Evolutionary conservation across 2,113 vertebrate genomes (phyloP), one percentile per base, ranked within the genome.

Genomic region (Petrocephalus microphthalmus): DNA sequence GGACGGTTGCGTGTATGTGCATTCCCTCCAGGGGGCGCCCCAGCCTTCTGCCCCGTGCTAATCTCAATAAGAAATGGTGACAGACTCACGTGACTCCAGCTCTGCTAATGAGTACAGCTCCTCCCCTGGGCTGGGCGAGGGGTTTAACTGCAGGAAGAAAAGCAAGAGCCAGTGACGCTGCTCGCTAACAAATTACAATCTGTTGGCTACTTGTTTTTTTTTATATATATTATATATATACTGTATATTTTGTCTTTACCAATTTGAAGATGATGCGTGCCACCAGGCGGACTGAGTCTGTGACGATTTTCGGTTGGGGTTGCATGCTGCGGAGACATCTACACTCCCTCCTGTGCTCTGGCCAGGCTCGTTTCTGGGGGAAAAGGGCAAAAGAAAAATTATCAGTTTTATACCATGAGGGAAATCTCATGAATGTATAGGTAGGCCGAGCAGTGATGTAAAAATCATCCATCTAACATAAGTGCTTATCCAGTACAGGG

Each of bases 1-100:
- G 25, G 11, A 3, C 10, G 60, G 60, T 5, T 3, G 10, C 10
- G 3, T 5, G 60, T 13, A 13, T 64, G 60, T 4, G 8, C n/a
- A 4, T 25, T 64, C 8, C 60, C 60, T 64, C 8, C n/a, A n/a
- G 60, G 60, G 60, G 22, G 56, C 2, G 8, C 60, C 3, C n/a
- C 2, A 2, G 57, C 57, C n/a, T 64, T 64, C 7, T 11, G n/a
- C n/a, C 22, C 57, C 25, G 5, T n/a, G 57, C 22, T 25, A 13
- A 64, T 25, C 20, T 15, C 1, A 7, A 51, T 25, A 52, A 20
- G 20, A 25, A 49, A n/a, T n/a, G 42, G 10, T 0, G 33, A 57
- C 37, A 11, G 57, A 96, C 98, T 96, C 95, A 99, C 98, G 97
- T 87, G 98, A 97, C 91, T 98, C 95, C 90, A 98, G 97, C 90